A percentile compares a stretch with the other conserved stretches of the same genome.
Evolutionary conservation across 2,113 vertebrate species (phyloP).

Genomic region (Sinocyclocheilus maitianheensis): DNA sequence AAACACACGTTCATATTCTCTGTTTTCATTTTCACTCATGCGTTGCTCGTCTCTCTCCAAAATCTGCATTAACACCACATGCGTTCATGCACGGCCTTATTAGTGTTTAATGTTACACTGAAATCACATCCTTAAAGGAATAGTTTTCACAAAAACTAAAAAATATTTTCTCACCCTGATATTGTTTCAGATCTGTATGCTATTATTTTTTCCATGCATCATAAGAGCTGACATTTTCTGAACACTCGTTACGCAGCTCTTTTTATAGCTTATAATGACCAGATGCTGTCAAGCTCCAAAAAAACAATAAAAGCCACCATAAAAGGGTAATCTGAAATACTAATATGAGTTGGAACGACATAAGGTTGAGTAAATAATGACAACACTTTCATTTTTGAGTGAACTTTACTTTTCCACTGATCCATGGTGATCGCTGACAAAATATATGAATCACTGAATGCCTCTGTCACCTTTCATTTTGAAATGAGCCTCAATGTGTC

Average conservation of each 20-base stretch:
- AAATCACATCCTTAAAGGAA: background rate
- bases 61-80: background rate
- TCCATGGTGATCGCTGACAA: background rate
- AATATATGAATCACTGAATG: background rate
- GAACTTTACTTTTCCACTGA: background rate
- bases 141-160: background rate
- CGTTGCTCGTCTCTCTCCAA: background rate
- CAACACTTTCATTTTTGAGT: background rate
- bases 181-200: background rate
- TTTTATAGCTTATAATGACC: background rate
- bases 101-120: background rate
- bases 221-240: background rate
- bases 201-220: background rate
- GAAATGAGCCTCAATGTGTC: background rate
- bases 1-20: background rate
- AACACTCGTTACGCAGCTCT: background rate
- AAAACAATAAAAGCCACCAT: background rate
- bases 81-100: background rate
- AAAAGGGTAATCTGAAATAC: background rate
- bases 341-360: background rate
- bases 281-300: background rate
- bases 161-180: background rate
- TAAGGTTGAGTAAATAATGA: background rate
- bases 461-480: slow-evolving; percentile 6
- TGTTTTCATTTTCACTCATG: slow-evolving; percentile 25